Evolutionary conservation across 2,888 invertebrate genomes (phyloP).

Genomic region (Pristionchus fissidentatus): DNA sequence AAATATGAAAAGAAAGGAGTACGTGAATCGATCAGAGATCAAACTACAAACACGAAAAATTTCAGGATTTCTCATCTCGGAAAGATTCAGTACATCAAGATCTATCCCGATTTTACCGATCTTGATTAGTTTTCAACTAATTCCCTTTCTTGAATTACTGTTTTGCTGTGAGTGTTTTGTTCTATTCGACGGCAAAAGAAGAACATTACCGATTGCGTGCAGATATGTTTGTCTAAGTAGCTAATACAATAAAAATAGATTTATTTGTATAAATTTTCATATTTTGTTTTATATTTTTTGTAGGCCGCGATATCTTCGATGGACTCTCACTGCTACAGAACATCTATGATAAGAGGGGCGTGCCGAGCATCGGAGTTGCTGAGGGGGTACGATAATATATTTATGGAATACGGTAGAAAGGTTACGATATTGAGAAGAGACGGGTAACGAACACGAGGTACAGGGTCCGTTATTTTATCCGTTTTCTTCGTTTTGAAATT

Average conservation of each 20-base stretch:
- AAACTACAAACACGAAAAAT: not conserved
- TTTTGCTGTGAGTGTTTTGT: too few species aligned
- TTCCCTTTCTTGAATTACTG: too few species aligned
- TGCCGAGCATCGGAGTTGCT: constrained; percentile 49
- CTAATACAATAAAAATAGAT: too few species aligned
- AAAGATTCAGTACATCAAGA: constrained; percentile 50
- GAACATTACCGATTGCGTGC: too few species aligned
- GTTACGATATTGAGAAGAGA: not conserved
- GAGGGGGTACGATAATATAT: constrained; percentile 42
- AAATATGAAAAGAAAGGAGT: constrained; percentile 49
- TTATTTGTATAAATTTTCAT: too few species aligned
- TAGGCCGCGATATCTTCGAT: constrained; percentile 41
- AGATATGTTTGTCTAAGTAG: too few species aligned
- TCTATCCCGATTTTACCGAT: constrained; percentile 52
- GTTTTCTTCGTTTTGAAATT: too few species aligned
- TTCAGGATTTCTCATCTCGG: constrained; percentile 64
- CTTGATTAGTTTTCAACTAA: constrained; percentile 52
- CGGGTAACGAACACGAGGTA: not conserved
- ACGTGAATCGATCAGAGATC: not conserved
- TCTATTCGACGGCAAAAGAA: too few species aligned
- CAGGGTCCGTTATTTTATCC: too few species aligned
- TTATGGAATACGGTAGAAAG: too few species aligned
- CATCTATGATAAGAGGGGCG: constrained; percentile 51
- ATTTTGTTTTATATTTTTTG: not conserved
- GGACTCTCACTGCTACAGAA: constrained; percentile 49